These are phyloP conservation scores for Pachliopta kotzebuea DNA, from an alignment of 2,888 invertebrate species.

Conservation along the genomic window DNA sequence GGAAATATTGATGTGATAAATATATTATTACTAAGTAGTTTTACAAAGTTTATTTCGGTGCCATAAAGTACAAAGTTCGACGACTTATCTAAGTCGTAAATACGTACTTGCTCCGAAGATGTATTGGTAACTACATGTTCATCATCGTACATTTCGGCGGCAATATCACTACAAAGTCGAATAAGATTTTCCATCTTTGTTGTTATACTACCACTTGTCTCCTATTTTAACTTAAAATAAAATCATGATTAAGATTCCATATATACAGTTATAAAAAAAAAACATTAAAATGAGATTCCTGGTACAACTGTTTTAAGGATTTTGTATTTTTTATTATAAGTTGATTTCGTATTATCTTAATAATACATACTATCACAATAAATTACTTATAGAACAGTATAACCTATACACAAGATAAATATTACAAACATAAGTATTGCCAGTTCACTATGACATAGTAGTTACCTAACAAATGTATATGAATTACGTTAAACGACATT, in stretches of 20 bases:
- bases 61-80: not conserved
- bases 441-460: not conserved
- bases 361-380: not conserved
- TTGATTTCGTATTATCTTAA: not conserved
- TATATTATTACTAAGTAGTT: not conserved
- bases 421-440: constrained; percentile 1
- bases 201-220: not conserved
- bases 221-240: not conserved
- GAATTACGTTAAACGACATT: not conserved
- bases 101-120: constrained; percentile 63
- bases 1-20: not conserved
- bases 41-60: not conserved
- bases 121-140: constrained; percentile 76
- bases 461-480: no score
- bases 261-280: not conserved
- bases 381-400: not conserved
- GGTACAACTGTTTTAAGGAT: not conserved
- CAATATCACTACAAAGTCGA: constrained; percentile 60
- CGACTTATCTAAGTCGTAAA: no score
- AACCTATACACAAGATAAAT: not conserved
- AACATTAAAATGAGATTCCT: not conserved
- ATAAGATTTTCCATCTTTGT: constrained; percentile 60
- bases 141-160: constrained; percentile 75
- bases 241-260: not conserved
- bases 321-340: not conserved